These are phyloP conservation scores for Oreortyx pictus DNA, from an alignment of 2,797 vertebrate species.

Conservation along the genomic window DNA sequence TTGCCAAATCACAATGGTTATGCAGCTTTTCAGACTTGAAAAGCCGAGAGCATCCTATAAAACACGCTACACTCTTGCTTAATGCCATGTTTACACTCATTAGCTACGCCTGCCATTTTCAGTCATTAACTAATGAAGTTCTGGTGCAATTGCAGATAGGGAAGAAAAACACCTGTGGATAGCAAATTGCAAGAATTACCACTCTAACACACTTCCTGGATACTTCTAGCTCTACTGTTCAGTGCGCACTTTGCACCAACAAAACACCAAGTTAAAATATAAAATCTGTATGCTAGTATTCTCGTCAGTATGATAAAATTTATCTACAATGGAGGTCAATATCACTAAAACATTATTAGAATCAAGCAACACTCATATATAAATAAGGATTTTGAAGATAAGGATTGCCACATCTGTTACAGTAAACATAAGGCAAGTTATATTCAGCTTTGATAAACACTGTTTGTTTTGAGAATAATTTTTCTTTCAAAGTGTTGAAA, in stretches of 20 bases:
- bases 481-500: neutral
- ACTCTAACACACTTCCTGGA: neutral
- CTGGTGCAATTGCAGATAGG: neutral
- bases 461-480: neutral
- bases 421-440: neutral
- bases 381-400: neutral
- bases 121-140: neutral
- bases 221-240: neutral
- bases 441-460: neutral
- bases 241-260: neutral
- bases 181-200: neutral
- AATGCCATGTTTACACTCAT: neutral
- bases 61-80: neutral
- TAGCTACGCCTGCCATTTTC: neutral
- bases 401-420: neutral
- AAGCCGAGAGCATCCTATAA: neutral
- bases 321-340: neutral
- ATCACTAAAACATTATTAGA: neutral
- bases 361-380: neutral
- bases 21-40: neutral
- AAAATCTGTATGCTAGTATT: neutral
- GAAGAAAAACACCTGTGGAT: neutral
- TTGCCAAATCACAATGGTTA: neutral
- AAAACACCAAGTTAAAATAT: neutral
- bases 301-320: neutral